phyloP scores from a whole-genome alignment of 1,140 invertebrate genomes.

The Araneus ventricosus region DNA sequence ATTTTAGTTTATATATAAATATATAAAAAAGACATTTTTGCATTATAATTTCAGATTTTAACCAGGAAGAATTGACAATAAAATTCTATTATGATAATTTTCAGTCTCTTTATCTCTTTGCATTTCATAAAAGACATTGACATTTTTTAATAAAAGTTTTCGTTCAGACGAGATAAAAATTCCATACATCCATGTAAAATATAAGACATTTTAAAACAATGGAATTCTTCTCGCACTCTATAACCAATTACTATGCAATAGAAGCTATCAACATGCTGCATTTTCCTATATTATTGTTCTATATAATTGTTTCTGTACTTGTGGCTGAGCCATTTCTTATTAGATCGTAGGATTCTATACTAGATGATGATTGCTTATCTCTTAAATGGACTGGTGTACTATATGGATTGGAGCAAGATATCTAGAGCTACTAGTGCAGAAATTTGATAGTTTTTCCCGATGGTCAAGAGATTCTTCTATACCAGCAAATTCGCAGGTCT shows the following conservation, averaged over 20 bases:
- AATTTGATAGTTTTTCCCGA: slow-evolving; percentile 76
- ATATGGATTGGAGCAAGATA: not conserved
- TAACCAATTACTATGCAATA: not conserved
- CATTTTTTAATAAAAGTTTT: not conserved
- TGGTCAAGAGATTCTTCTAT: slow-evolving; percentile 48
- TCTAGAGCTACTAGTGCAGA: slow-evolving; percentile 19
- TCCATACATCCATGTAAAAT: not conserved
- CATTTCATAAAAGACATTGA: too few species aligned
- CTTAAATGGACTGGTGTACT: slow-evolving; percentile 64
- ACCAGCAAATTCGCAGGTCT: slow-evolving; percentile 72
- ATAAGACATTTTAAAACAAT: not conserved
- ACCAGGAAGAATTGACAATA: too few species aligned
- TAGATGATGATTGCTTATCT: slow-evolving; percentile 72
- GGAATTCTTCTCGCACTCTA: not conserved
- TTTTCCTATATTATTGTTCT: not conserved
- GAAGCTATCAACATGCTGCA: not conserved
- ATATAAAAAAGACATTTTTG: too few species aligned
- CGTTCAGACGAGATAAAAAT: not conserved
- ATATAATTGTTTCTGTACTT: slow-evolving; percentile 76
- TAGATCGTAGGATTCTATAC: slow-evolving; percentile 67
- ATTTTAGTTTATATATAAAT: too few species aligned
- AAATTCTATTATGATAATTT: too few species aligned
- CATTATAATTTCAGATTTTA: too few species aligned
- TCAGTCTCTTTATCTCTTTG: too few species aligned
- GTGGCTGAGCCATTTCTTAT: slow-evolving; percentile 60